phyloP scores from a whole-genome alignment of 1,140 invertebrate species.

The Homalodisca vitripennis region DNA sequence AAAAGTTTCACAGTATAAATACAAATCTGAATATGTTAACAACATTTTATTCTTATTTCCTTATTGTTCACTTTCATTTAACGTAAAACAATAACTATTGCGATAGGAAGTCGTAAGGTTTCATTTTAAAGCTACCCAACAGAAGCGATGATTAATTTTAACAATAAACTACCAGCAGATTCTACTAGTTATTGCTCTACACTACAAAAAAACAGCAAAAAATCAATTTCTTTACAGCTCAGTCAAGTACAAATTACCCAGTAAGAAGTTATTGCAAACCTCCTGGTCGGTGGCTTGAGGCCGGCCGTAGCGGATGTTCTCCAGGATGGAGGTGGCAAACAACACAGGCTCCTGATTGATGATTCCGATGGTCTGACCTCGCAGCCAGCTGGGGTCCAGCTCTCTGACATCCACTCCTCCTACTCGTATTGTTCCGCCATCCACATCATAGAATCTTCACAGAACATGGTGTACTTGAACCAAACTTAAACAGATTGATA shows the following conservation, averaged over 20 bases:
- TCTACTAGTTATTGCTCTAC: too few species aligned
- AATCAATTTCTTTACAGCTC: slow-evolving; percentile 32
- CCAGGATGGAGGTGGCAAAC: slow-evolving; percentile 87
- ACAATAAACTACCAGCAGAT: too few species aligned
- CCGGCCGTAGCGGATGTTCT: slow-evolving; percentile 92
- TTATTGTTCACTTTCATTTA: too few species aligned
- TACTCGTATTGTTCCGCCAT: slow-evolving; percentile 70
- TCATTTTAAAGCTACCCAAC: too few species aligned
- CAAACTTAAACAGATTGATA: too few species aligned
- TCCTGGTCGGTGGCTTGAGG: slow-evolving; percentile 66
- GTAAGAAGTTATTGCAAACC: slow-evolving; percentile 46
- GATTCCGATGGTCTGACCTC: slow-evolving; percentile 77
- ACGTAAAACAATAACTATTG: too few species aligned
- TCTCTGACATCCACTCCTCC: slow-evolving; percentile 73
- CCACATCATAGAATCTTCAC: slow-evolving; percentile 81
- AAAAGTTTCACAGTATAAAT: too few species aligned
- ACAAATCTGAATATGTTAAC: too few species aligned
- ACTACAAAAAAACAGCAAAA: slow-evolving; percentile 6
- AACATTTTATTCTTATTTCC: too few species aligned
- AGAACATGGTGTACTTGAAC: too few species aligned
- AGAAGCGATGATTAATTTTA: too few species aligned
- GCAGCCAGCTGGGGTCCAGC: slow-evolving; percentile 82
- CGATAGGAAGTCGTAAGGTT: too few species aligned
- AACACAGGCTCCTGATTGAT: slow-evolving; percentile 93
- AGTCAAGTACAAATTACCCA: slow-evolving; percentile 26